Base-by-base conservation (phyloP, 2,797 vertebrate species). In the Lophius americanus region DNA sequence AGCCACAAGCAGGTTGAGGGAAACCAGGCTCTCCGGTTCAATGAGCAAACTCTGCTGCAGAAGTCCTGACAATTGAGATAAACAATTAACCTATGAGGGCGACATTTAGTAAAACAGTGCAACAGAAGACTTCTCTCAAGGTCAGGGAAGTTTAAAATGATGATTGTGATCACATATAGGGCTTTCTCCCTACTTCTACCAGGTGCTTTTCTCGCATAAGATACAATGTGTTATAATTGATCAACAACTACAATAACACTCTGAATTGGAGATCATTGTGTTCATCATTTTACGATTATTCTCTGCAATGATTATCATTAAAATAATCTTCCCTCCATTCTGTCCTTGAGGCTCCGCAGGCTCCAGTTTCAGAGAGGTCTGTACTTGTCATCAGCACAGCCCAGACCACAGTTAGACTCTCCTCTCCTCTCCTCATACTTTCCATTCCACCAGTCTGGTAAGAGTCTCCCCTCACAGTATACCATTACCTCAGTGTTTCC, bases 31-130 rank as follows among this genome's bases (percentile, higher is more conserved):
- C 4, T 96, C 95, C 0, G 95, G 96, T 81, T 97, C 96, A 1
- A 98, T 96, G 42, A 96, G 92, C 47, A 98, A 95, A 84, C 96
- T 97, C 89, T 98, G 96, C 2, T 94, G 95, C 67, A 97, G 89
- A 55, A 98, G 91, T 3, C 97, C 97, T 99, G 49, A 63, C 65
- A 64, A 86, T 71, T 14, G 71, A 79, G 41, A 88, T 37, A 75
- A 53, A 77, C 50, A 73, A 60, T 81, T 37, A 44, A 44, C 43
- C 43, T 44, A 79, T 35, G 41, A 73, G 61, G 44, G 66, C 56
- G 73, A 65, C 73, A 69, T 78, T 82, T 70, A 81, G 59, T 53
- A 12, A 48, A 70, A 39, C 35, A 37, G 63, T 49, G 14, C 55
- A 69, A 53, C 51, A 54, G 44, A 70, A 52, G 37, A 67, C 60